These are phyloP conservation scores for Sparus aurata DNA, from an alignment of 2,797 vertebrate genomes.

Conservation along the genomic window DNA sequence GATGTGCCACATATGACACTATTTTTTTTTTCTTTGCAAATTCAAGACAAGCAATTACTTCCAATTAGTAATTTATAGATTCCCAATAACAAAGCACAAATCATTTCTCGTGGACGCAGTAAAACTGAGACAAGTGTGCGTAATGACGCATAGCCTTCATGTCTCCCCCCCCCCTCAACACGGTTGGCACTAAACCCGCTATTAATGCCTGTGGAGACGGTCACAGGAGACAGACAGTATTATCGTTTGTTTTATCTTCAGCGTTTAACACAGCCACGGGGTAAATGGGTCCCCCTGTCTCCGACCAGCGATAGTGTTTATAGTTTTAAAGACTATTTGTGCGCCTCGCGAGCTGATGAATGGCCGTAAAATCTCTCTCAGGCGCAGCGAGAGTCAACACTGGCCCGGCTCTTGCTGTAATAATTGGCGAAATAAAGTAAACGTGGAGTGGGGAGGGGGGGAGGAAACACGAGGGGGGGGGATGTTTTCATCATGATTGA, in stretches of 20 bases:
- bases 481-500: slow-evolving; percentile 91
- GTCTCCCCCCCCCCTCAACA: slow-evolving; percentile 34
- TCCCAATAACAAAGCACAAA: slow-evolving; percentile 32
- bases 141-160: slow-evolving; percentile 61
- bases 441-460: slow-evolving; percentile 77
- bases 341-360: slow-evolving; percentile 96
- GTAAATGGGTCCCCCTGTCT: slow-evolving; percentile 96
- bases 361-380: slow-evolving; percentile 92
- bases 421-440: slow-evolving; percentile 98
- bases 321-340: slow-evolving; percentile 96
- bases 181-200: slow-evolving; percentile 89
- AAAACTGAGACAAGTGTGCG: slow-evolving; percentile 50
- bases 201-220: slow-evolving; percentile 95
- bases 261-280: slow-evolving; percentile 92
- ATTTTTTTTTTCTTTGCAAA: background rate
- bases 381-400: slow-evolving; percentile 94
- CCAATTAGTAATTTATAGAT: background rate
- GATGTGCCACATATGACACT: slow-evolving; percentile 66
- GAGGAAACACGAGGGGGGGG: slow-evolving; percentile 77
- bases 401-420: slow-evolving; percentile 88
- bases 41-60: background rate
- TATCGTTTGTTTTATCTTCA: slow-evolving; percentile 98
- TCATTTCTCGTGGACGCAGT: slow-evolving; percentile 24
- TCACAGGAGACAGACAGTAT: slow-evolving; percentile 95
- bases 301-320: slow-evolving; percentile 93